Percentiles rank a stretch among this genome's conserved stretches.
Evolutionary conservation across 2,113 vertebrate genomes (phyloP).

Genomic region (Anolis sagrei): DNA sequence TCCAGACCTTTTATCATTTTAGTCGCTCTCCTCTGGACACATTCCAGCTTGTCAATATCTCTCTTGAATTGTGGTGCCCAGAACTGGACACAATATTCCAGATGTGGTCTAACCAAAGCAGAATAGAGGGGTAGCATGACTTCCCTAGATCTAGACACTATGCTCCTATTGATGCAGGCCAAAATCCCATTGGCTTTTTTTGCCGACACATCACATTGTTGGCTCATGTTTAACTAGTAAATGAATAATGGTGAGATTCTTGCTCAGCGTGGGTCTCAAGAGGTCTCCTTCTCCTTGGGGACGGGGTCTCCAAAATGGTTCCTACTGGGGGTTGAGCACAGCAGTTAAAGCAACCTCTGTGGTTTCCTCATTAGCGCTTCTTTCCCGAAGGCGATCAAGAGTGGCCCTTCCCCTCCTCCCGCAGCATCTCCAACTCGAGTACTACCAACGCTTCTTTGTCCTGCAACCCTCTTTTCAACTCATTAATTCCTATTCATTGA

Average conservation of each 20-base stretch:
- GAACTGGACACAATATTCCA: too few relatives aligned
- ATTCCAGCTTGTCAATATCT: too few relatives aligned
- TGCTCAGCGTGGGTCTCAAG: conserved; percentile 16
- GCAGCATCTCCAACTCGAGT: conserved; percentile 38
- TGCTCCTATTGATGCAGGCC: too few relatives aligned
- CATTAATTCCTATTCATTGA: conserved; percentile 74
- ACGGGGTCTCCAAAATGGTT: conserved; percentile 37
- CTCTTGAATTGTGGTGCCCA: too few relatives aligned
- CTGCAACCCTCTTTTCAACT: conserved; percentile 74
- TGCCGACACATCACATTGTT: too few relatives aligned
- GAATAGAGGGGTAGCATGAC: too few relatives aligned
- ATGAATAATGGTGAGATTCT: not conserved
- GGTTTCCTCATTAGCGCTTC: conserved; percentile 45
- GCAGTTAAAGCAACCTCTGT: conserved; percentile 39
- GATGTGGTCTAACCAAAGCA: too few relatives aligned
- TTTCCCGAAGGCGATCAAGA: not conserved
- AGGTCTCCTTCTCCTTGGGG: not conserved
- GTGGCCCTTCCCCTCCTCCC: not conserved
- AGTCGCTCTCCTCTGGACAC: too few relatives aligned
- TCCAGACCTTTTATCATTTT: too few relatives aligned
- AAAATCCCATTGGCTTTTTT: too few relatives aligned
- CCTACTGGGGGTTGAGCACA: not conserved
- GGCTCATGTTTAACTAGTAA: too few relatives aligned
- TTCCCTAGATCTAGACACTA: too few relatives aligned
- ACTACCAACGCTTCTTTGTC: conserved; percentile 51